These are phyloP conservation scores for Stegastes partitus DNA, from an alignment of 2,113 vertebrate species.

Conservation along the genomic window DNA sequence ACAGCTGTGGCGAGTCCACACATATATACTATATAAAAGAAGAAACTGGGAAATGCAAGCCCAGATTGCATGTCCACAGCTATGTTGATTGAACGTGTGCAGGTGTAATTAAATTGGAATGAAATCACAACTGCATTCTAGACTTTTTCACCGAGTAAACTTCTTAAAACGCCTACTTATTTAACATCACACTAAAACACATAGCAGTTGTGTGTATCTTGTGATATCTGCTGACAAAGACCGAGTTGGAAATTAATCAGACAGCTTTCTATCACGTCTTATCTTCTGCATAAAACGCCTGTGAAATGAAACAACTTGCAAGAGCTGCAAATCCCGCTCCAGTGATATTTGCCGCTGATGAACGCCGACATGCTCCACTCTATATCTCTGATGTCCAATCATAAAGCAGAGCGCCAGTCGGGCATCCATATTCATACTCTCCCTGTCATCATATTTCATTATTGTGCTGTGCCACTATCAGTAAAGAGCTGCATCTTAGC, in stretches of 20 bases:
- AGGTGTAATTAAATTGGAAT: background rate
- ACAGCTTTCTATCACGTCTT: background rate
- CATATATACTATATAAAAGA: background rate
- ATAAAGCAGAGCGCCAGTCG: slow-evolving; percentile 15
- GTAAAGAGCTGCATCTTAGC: slow-evolving; percentile 34
- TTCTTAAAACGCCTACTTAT: background rate
- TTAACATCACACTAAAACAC: background rate
- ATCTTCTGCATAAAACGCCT: background rate
- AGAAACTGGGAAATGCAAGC: slow-evolving; percentile 5
- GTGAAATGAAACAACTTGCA: background rate
- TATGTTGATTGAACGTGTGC: slow-evolving; percentile 1
- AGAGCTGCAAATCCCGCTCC: slow-evolving; percentile 13
- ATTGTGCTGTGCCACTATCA: slow-evolving; percentile 14
- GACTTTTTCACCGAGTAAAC: background rate
- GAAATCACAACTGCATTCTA: background rate
- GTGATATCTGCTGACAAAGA: background rate
- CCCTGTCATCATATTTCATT: slow-evolving; percentile 48
- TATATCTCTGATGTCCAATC: slow-evolving; percentile 9
- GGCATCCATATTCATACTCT: slow-evolving; percentile 38
- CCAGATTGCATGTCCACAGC: slow-evolving; percentile 10
- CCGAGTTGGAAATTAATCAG: background rate
- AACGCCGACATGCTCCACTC: slow-evolving; percentile 28
- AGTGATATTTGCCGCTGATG: background rate
- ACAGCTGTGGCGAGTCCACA: background rate
- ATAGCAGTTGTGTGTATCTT: background rate